These are phyloP conservation scores for Mormyrus hasselquistii DNA, from an alignment of 2,797 vertebrate species.

Conservation along the genomic window DNA sequence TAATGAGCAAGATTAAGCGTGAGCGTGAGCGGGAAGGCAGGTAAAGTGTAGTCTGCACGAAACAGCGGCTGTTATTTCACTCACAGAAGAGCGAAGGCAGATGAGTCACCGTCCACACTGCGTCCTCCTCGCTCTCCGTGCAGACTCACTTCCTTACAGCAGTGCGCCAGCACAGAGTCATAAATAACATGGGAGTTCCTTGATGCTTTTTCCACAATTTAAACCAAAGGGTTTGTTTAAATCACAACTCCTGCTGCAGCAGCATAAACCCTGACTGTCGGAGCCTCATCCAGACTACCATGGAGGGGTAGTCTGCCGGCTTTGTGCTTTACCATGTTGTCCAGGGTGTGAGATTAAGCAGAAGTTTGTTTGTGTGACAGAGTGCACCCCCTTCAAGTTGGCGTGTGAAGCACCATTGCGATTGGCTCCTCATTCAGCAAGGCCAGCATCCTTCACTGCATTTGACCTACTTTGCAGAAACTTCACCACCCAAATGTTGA, in stretches of 20 bases:
- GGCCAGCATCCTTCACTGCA: background rate
- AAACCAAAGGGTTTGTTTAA: conserved; percentile 33
- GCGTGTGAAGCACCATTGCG: background rate
- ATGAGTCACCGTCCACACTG: conserved; percentile 43
- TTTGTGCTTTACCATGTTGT: background rate
- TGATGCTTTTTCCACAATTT: conserved; percentile 38
- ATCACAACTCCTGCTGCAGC: background rate
- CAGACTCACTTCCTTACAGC: conserved; percentile 42
- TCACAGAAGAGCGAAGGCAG: conserved; percentile 24
- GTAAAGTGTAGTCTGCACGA: background rate
- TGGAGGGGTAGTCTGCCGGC: background rate
- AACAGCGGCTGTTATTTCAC: conserved; percentile 39
- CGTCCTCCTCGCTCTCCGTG: conserved; percentile 28
- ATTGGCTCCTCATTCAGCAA: background rate
- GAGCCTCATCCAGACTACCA: background rate
- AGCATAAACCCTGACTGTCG: background rate
- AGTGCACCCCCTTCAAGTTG: background rate
- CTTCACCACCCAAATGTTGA: background rate
- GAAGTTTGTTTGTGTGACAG: background rate
- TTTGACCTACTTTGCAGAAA: background rate
- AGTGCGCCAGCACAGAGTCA: conserved; percentile 34
- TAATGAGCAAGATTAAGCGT: conserved; percentile 18
- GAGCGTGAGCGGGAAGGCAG: conserved; percentile 22
- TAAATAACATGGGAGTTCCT: conserved; percentile 40
- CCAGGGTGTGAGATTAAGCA: background rate